Conservation (phyloP, 2,113 vertebrate species). For the Cisticola juncidis region DNA sequence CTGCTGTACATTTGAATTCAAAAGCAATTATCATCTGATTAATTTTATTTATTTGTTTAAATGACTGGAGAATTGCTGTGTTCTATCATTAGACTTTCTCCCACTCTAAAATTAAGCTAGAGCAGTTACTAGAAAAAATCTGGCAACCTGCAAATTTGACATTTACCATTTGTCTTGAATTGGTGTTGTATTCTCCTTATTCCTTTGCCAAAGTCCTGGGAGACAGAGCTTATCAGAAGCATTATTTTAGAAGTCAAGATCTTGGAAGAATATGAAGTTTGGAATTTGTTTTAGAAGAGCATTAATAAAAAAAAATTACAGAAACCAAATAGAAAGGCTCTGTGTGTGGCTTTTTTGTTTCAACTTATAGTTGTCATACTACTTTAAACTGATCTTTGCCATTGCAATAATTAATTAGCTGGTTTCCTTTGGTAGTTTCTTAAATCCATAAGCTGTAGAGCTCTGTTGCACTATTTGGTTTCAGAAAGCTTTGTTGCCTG, state of each 20-base stretch:
- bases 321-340: neutral
- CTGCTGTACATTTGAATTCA: constrained; percentile 28
- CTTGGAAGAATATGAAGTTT: constrained; percentile 22
- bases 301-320: neutral
- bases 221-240: neutral
- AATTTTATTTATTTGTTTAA: constrained; percentile 57
- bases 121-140: constrained; percentile 34
- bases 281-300: constrained; percentile 26
- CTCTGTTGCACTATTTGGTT: neutral
- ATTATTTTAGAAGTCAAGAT: constrained; percentile 35
- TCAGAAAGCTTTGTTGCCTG: constrained; percentile 41
- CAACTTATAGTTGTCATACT: neutral
- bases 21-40: constrained; percentile 57
- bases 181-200: neutral
- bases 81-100: constrained; percentile 42
- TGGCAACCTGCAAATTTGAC: constrained; percentile 46
- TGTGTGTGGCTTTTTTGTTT: constrained; percentile 1
- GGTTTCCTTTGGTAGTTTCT: constrained; percentile 39
- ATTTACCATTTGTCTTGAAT: constrained; percentile 51
- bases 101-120: constrained; percentile 33
- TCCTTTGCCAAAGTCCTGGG: constrained; percentile 16
- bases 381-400: constrained; percentile 13
- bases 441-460: constrained; percentile 1
- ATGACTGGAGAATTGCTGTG: constrained; percentile 18
- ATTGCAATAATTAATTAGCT: neutral